These are phyloP conservation scores for Xestia c-nigrum DNA, from an alignment of 2,888 invertebrate species.

Conservation along the genomic window DNA sequence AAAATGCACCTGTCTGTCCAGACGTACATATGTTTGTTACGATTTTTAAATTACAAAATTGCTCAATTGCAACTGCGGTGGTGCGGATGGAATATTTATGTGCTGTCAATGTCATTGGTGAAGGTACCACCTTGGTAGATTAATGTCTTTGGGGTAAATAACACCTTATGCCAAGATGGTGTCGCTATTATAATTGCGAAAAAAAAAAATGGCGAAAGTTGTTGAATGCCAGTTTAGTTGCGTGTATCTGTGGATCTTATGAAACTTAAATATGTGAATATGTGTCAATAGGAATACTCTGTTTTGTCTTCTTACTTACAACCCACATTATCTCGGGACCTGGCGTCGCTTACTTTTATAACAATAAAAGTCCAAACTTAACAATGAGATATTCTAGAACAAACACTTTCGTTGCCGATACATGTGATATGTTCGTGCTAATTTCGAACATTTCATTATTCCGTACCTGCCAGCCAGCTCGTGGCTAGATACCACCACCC, in stretches of 20 bases:
- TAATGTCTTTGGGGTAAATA: constrained; percentile 22
- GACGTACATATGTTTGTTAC: constrained; percentile 40
- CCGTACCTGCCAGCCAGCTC: too few relatives aligned
- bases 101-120: constrained; percentile 29
- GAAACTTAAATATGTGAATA: not conserved
- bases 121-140: constrained; percentile 34
- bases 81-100: constrained; percentile 46
- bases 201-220: not conserved
- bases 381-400: too few relatives aligned
- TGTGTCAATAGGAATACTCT: not conserved
- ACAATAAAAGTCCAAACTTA: too few relatives aligned
- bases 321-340: too few relatives aligned
- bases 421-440: too few relatives aligned
- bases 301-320: not conserved
- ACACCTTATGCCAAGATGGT: constrained; percentile 6
- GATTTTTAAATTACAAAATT: constrained; percentile 63
- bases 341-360: too few relatives aligned
- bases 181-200: constrained; percentile 21
- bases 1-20: constrained; percentile 59
- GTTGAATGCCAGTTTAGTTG: not conserved
- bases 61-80: constrained; percentile 50
- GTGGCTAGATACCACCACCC: too few relatives aligned
- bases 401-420: too few relatives aligned
- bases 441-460: too few relatives aligned
- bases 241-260: not conserved